Evolutionary conservation across 2,797 vertebrate genomes (phyloP), one percentile per base, ranked within the genome.

Genomic region (Urocyon cinereoargenteus): DNA sequence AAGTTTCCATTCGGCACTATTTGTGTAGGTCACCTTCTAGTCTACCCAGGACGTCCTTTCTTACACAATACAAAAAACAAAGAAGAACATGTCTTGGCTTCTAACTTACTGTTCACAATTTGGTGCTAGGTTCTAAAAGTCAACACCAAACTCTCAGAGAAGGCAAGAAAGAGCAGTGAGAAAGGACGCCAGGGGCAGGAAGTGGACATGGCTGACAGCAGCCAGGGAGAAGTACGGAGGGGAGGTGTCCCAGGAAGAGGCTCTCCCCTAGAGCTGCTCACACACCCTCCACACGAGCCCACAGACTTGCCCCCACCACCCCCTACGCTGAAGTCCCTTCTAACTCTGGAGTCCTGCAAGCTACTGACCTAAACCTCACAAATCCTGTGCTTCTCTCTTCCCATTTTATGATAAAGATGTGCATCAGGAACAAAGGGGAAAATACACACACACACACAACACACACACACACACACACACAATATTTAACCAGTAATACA

Each of bases 171-270:
- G 28, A 22, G 75, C 26, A 18, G 3, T 1, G 79, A n/a, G 5
- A 61, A 18, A 13, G 11, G 18, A 31, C 11, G 11, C 2, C 12
- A 7, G 12, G 10, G 3, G 2, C 4, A 24, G 14, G 16, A 22
- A 49, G 11, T 15, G 21, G n/a, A 6, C 8, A 0, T 4, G 19
- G n/a, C 45, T 24, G 2, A 22, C 24, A 9, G 34, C 0, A 1
- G 10, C 5, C 24, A 5, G 21, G 18, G 31, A 18, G 28, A 4
- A 10, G 1, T 18, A 1, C 6, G 0, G 64, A 11, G 59, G 21
- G 19, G 40, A 28, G 31, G 16, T 1, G 57, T 45, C 36, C n/a
- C 16, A 9, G 26, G 31, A 7, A 28, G 28, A 61, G 9, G 34
- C 0, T 0, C 26, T 22, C 18, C 6, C 15, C n/a, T 45, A 40